These are phyloP conservation scores for Heliconius hortense DNA, from an alignment of 2,888 invertebrate genomes.

Conservation along the genomic window DNA sequence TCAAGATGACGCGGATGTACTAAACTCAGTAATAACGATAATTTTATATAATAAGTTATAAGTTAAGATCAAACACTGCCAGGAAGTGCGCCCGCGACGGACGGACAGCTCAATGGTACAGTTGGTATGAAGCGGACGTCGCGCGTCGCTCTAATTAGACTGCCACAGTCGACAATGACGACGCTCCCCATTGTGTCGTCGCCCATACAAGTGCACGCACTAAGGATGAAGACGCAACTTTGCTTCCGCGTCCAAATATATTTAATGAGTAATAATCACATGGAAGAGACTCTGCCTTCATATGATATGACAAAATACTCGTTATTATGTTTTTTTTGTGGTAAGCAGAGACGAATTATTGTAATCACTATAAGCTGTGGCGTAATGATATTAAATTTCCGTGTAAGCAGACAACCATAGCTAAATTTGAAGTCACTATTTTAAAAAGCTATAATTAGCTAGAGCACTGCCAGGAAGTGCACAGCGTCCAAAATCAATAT, in stretches of 20 bases:
- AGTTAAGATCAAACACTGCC: constrained; percentile 9
- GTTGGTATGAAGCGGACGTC: neutral
- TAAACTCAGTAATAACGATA: neutral
- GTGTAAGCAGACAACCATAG: no score
- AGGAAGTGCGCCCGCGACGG: no score
- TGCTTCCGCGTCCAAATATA: constrained; percentile 3
- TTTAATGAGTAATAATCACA: neutral
- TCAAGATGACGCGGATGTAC: neutral
- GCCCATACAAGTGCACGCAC: neutral
- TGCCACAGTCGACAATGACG: constrained; percentile 11
- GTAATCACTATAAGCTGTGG: neutral
- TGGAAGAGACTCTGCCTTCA: neutral
- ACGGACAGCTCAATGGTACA: constrained; percentile 5
- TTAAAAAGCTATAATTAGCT: no score
- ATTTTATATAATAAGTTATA: constrained; percentile 2
- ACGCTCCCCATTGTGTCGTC: constrained; percentile 4
- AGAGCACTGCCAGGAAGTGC: no score
- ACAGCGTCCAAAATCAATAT: no score
- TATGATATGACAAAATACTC: neutral
- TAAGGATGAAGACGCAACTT: neutral
- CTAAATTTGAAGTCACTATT: no score
- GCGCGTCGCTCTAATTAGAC: constrained; percentile 11
- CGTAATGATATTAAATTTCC: no score
- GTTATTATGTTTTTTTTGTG: neutral
- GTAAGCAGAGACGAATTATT: neutral